Evolutionary conservation across 2,113 vertebrate genomes (phyloP), one percentile per base, ranked within the genome.

Genomic region (Malurus alboscapulatus): DNA sequence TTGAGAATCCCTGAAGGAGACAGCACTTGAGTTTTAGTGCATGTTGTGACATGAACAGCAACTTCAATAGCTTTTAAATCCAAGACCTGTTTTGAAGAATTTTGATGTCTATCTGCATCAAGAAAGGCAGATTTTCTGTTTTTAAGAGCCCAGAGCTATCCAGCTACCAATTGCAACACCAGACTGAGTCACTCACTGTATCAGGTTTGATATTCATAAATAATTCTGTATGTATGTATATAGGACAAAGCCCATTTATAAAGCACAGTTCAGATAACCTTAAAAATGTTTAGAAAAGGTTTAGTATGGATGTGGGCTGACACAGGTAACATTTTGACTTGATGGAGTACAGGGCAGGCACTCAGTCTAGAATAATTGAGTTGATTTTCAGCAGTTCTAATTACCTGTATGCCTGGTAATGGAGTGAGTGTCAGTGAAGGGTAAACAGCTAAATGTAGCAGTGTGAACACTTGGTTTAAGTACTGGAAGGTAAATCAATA

Each of bases 401-500:
- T 96, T 92, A 91, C 62, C 54, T 34, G 2, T 25, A 34, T 26
- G 38, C 44, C 54, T 76, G 74, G 42, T 68, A 85, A 93, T 83
- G 55, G 22, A 94, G 69, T 74, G 29, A 81, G 57, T 68, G 80
- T 68, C 84, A 88, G 38, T 32, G 67, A 74, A 94, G 47, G 40
- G 59, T 74, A 83, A 93, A 91, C 40, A 93, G 44, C 40, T 42
- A 80, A 91, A 92, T 0, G 3, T 9, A 14, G 42, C 47, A 80
- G n/a, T 21, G 25, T 59, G 40, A 90, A 59, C 61, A 24, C 26
- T 65, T 61, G 74, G 45, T 82, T 94, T 87, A 91, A 87, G 34
- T 29, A 68, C 53, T 57, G 34, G 78, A 76, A 94, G 48, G 51
- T 58, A 87, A 96, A 96, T 82, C 71, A 82, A 91, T 67, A 51